Base-by-base conservation (phyloP, 2,888 invertebrate genomes). In the Pegoplata infirma region DNA sequence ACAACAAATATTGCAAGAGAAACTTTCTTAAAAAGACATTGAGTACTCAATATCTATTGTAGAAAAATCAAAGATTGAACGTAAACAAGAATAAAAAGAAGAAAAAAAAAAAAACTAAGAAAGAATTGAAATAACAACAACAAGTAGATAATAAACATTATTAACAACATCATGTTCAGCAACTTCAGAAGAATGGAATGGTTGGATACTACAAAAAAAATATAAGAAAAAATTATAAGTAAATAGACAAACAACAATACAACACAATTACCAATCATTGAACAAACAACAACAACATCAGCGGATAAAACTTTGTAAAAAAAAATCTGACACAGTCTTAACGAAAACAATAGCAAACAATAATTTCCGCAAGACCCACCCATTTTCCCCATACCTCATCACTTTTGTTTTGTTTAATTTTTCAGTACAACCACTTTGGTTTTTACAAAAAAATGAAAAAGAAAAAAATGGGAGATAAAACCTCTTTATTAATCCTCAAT, bases 401-500 rank as follows among this genome's bases (percentile, higher is more conserved):
- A 46, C 59, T 12, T 4, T 59, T 25, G 25, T 59, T 16, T n/a
- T 12, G 59, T 46, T 59, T 28, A 23, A 59, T 16, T 28, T 59
- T 17, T 6, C 6, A 23, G 17, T 10, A 4, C 44, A n/a, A n/a
- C n/a, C n/a, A n/a, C 46, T 28, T 46, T 59, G 46, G 17, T 28
- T 59, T 46, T 25, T 12, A 49, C 19, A 4, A 53, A 53, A 12
- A n/a, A 21, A 40, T 32, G 17, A 12, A 17, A 25, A 0, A 40
- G 23, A 23, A 6, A 67, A 51, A 56, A 44, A 23, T 3, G n/a
- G n/a, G n/a, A n/a, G n/a, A n/a, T 12, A 63, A 40, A 49, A 66
- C 44, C 59, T 67, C 68, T 68, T 64, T 84, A 85, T 83, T 85
- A 86, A 86, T 86, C 83, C 86, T 86, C 84, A 80, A 81, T 81